Base-by-base conservation (phyloP, 2,797 vertebrate genomes). In the Trematomus bernacchii region DNA sequence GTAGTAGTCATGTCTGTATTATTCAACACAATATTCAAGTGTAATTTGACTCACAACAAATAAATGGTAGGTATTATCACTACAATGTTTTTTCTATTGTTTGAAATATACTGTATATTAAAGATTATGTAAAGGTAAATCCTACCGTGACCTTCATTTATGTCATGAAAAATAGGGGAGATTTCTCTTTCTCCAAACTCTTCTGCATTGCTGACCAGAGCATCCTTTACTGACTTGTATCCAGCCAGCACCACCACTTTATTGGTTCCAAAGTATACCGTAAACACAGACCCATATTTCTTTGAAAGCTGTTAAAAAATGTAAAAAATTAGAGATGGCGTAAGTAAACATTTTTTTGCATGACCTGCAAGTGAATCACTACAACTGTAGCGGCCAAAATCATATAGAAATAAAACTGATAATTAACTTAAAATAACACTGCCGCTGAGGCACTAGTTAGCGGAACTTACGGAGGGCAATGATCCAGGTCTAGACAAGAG, bases 211-310 rank as follows among this genome's bases (percentile, higher is more conserved):
- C 42, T 72, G 18, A 95, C 85, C 30, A 95, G 80, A 23, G 94
- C 94, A 19, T 94, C 79, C 81, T 89, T 95, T 21, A 95, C 83
- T 0, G 81, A 57, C 73, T 91, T 91, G 77, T 93, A 93, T 13
- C 94, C 94, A 3, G 92, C 81, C 60, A 95, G 84, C 8, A 95
- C 86, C 23, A 95, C 91, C 40, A 92, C 89, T 81, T 93, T 94
- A 11, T 76, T 84, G 11, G 84, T 66, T 43, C 94, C 93, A 14
- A 95, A 57, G 62, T 93, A 59, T 3, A 95, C 76, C 0, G 85
- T 92, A 54, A 92, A 95, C 4, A 95, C 86, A 0, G 88, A 80
- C 0, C 94, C 93, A 68, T 94, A 91, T 23, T 72, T 78, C 82
- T 93, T 88, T 19, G 93, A 93, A 19, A 95, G 75, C 95, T 95